Evolutionary conservation across 1,140 invertebrate species (phyloP).

Genomic region (Lordiphosa collinella): DNA sequence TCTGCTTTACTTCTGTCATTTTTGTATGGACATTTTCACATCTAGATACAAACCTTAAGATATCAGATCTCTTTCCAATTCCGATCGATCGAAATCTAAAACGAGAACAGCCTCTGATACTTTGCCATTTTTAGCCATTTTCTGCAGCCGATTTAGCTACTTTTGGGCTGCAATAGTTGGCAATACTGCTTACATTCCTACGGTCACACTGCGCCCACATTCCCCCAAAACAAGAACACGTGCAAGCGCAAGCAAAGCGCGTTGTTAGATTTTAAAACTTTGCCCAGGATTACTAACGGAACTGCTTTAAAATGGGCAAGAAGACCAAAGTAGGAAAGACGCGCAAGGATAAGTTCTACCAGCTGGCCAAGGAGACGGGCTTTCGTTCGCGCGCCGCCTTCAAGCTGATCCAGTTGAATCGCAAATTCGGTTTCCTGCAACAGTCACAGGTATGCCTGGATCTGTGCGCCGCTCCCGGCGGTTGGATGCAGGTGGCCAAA

Average conservation of each 20-base stretch:
- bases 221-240: conserved; percentile 6
- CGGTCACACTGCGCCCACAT: too few relatives aligned
- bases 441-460: conserved; percentile 97
- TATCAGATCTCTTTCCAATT: too few relatives aligned
- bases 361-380: conserved; percentile 98
- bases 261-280: conserved; percentile 15
- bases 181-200: too few relatives aligned
- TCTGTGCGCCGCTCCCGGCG: conserved; percentile 99
- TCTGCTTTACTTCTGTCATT: too few relatives aligned
- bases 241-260: conserved; percentile 14
- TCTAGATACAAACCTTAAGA: too few relatives aligned
- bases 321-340: conserved; percentile 98
- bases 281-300: neutral
- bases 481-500: conserved; percentile 99
- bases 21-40: too few relatives aligned
- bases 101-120: too few relatives aligned
- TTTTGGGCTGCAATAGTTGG: too few relatives aligned
- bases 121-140: too few relatives aligned
- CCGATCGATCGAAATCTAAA: too few relatives aligned
- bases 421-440: conserved; percentile 98
- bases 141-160: too few relatives aligned
- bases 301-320: conserved; percentile 90
- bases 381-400: conserved; percentile 98
- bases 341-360: conserved; percentile 98
- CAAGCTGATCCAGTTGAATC: conserved; percentile 98